Evolutionary conservation across 1,140 invertebrate species (phyloP).

Genomic region (Saccostrea echinata): DNA sequence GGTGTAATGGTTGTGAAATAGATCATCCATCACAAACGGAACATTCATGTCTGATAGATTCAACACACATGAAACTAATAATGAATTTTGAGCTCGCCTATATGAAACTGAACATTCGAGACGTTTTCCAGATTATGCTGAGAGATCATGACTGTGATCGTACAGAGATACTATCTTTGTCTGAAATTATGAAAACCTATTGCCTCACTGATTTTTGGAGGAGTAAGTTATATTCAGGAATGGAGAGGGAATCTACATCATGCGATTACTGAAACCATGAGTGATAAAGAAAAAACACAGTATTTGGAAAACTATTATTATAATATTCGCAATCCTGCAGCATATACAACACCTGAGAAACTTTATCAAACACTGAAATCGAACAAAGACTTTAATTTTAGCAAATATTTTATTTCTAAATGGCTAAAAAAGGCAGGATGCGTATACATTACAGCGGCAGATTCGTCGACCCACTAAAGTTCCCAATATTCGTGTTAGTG

Average conservation of each 20-base stretch:
- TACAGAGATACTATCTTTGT: neutral
- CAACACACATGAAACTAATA: neutral
- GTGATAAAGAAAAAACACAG: neutral
- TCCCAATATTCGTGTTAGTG: too few species aligned
- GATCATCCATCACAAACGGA: too few species aligned
- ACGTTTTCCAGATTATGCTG: too few species aligned
- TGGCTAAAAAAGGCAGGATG: slow-evolving; percentile 34
- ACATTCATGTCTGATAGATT: slow-evolving; percentile 47
- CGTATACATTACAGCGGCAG: too few species aligned
- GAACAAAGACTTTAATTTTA: neutral
- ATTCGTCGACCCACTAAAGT: too few species aligned
- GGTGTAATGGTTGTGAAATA: slow-evolving; percentile 48
- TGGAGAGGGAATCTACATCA: neutral
- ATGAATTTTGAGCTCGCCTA: neutral
- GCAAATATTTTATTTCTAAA: slow-evolving; percentile 19
- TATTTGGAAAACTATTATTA: slow-evolving; percentile 33
- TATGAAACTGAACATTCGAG: too few species aligned
- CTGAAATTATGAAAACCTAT: neutral
- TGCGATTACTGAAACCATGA: neutral
- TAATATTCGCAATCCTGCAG: slow-evolving; percentile 19
- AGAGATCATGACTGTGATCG: too few species aligned
- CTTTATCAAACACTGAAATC: slow-evolving; percentile 29
- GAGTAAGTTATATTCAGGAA: neutral
- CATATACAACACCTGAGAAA: slow-evolving; percentile 23
- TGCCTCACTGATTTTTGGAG: too few species aligned